A percentile compares a stretch with the other conserved stretches of the same genome.
Evolutionary conservation across 2,888 invertebrate species (phyloP).

Genomic region (Cyclophora punctaria): DNA sequence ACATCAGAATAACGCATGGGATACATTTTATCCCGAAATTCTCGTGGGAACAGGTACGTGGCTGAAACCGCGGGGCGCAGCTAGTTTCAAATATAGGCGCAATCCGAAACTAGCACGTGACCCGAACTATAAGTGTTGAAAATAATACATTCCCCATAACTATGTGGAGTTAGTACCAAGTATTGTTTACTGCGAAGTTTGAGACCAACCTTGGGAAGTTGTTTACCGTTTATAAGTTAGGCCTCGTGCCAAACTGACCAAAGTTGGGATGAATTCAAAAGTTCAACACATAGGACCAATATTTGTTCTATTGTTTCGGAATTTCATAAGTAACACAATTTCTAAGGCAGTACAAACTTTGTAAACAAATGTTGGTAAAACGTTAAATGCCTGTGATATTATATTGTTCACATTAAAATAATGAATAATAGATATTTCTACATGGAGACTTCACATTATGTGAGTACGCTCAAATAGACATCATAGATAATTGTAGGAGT

Average conservation of each 20-base stretch:
- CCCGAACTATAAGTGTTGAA: conserved; percentile 20
- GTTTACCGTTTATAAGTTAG: conserved; percentile 52
- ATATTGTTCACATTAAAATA: too few relatives aligned
- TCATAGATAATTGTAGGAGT: too few relatives aligned
- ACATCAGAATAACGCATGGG: too few relatives aligned
- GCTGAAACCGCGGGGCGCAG: conserved; percentile 4
- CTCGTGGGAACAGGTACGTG: too few relatives aligned
- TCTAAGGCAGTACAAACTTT: conserved; percentile 46
- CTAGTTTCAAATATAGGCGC: too few relatives aligned
- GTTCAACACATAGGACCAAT: conserved; percentile 46
- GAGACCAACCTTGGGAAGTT: conserved; percentile 50
- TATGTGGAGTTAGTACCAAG: conserved; percentile 26
- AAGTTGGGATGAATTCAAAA: conserved; percentile 52
- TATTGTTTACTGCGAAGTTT: conserved; percentile 39
- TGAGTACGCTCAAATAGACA: too few relatives aligned
- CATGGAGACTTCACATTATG: too few relatives aligned
- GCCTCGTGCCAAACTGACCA: conserved; percentile 41
- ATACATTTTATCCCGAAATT: too few relatives aligned
- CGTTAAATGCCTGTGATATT: too few relatives aligned
- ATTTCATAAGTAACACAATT: conserved; percentile 13
- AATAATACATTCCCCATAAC: conserved; percentile 31
- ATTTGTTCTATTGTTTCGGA: conserved; percentile 31
- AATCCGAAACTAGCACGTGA: conserved; percentile 26
- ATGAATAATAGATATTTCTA: too few relatives aligned
- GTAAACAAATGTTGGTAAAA: too few relatives aligned